These are phyloP conservation scores for Catharus minimus DNA, from an alignment of 2,113 vertebrate genomes.

Conservation along the genomic window DNA sequence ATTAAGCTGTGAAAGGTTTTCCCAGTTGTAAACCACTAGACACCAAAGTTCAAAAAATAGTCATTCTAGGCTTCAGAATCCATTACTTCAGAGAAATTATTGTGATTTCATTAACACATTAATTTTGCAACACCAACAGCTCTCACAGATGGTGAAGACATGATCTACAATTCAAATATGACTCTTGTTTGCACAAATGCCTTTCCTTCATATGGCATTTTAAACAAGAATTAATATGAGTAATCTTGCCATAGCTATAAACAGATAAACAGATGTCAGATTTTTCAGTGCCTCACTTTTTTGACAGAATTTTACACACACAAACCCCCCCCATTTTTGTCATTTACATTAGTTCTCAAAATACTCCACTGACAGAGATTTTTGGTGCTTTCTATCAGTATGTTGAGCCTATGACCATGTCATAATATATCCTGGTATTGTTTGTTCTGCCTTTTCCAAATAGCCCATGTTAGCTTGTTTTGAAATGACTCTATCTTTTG, in stretches of 20 bases:
- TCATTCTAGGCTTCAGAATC: constrained; percentile 78
- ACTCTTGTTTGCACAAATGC: constrained; percentile 88
- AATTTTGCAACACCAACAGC: constrained; percentile 87
- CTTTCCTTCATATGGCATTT: constrained; percentile 88
- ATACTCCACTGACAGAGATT: constrained; percentile 29
- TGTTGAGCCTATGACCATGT: constrained; percentile 35
- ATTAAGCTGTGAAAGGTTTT: constrained; percentile 81
- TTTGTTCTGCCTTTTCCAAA: constrained; percentile 28
- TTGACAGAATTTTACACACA: constrained; percentile 76
- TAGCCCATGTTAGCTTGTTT: not conserved
- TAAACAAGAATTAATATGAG: constrained; percentile 87
- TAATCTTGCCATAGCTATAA: constrained; percentile 86
- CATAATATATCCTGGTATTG: constrained; percentile 20
- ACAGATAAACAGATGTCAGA: constrained; percentile 89
- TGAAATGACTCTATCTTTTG: not conserved
- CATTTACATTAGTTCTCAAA: constrained; percentile 62
- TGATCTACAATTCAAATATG: constrained; percentile 89
- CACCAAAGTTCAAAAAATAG: constrained; percentile 83
- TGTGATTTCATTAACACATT: constrained; percentile 90
- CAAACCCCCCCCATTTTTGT: not conserved
- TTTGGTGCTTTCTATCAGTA: constrained; percentile 35
- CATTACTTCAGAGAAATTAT: constrained; percentile 86
- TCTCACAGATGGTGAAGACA: constrained; percentile 86
- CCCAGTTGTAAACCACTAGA: constrained; percentile 80
- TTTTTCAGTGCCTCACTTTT: constrained; percentile 77